Evolutionary conservation across 2,888 invertebrate species (phyloP).

Genomic region (Sinodicranocentrus sp.): DNA sequence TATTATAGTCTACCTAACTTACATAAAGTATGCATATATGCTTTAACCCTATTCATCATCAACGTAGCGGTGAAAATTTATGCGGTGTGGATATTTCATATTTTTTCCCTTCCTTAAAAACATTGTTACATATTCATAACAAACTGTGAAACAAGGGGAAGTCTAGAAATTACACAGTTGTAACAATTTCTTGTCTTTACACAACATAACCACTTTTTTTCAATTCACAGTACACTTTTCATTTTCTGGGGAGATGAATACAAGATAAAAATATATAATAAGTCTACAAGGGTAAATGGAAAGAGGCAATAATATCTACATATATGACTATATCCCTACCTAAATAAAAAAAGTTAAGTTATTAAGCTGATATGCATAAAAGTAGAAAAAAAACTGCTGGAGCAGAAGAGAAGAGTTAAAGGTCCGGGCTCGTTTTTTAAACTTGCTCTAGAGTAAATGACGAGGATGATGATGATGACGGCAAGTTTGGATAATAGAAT

Average conservation of each 20-base stretch:
- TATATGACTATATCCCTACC: conserved; percentile 49
- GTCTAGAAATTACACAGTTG: background rate
- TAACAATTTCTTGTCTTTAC: conserved; percentile 15
- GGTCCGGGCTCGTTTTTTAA: conserved; percentile 52
- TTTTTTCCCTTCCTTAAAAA: conserved; percentile 37
- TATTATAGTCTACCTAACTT: too few species aligned
- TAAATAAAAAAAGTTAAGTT: conserved; percentile 63
- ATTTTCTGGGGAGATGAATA: background rate
- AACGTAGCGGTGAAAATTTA: conserved; percentile 54
- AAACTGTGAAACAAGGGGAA: conserved; percentile 28
- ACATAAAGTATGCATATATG: conserved; percentile 23
- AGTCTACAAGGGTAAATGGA: background rate
- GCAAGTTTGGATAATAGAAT: too few species aligned
- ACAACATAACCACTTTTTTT: too few species aligned
- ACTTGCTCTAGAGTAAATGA: conserved; percentile 1
- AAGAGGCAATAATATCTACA: conserved; percentile 41
- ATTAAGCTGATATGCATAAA: conserved; percentile 67
- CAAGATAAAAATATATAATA: conserved; percentile 20
- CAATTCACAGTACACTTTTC: conserved; percentile 33
- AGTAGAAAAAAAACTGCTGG: conserved; percentile 46
- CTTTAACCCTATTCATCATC: conserved; percentile 47
- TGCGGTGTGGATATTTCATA: conserved; percentile 18
- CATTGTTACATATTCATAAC: conserved; percentile 59
- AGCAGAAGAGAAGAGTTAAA: conserved; percentile 50
- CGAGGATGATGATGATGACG: conserved; percentile 28